Evolutionary conservation across 2,113 vertebrate genomes (phyloP), one percentile per base, ranked within the genome.

Genomic region (Pterophyllum scalare): DNA sequence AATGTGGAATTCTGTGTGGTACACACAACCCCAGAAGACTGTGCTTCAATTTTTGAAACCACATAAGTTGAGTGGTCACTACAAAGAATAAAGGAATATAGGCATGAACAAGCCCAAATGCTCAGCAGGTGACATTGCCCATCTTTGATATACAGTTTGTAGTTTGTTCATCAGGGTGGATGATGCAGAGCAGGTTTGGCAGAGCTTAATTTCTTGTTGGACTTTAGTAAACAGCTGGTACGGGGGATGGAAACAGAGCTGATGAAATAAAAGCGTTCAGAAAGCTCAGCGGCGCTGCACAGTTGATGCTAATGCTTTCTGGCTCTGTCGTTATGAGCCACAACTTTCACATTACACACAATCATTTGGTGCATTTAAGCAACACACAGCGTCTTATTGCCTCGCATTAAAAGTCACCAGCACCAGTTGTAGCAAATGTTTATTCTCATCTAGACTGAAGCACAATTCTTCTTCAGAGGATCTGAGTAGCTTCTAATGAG

Each of bases 401-500:
- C 22, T 54, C 56, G 7, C 40, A 52, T 72, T 59, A 72, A 11
- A 59, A 43, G 46, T 62, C 46, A 33, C 26, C 35, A 52, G 19
- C 15, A 17, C n/a, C 59, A 13, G 19, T 54, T 24, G 52, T 19
- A 38, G 19, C 14, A 56, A 75, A 75, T 20, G 5, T 54, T 75
- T 31, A 19, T 59, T 72, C 67, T 75, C 43, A 60, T 52, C 43
- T 52, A 33, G 43, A 14, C 6, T 54, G 67, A 72, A 72, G 52
- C 46, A 0, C 26, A 0, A 54, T 72, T 5, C 11, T 33, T 72
- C 67, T 33, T 61, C 57, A 46, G 31, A 20, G 22, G 15, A 15
- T 22, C 20, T 40, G 56, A 40, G 43, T 2, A 13, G 14, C 10
- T 40, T 46, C 83, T 83, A 90, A 88, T 79, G 84, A 91, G 77